phyloP scores from a whole-genome alignment of 2,113 vertebrate species.

The Macaca mulatta region DNA sequence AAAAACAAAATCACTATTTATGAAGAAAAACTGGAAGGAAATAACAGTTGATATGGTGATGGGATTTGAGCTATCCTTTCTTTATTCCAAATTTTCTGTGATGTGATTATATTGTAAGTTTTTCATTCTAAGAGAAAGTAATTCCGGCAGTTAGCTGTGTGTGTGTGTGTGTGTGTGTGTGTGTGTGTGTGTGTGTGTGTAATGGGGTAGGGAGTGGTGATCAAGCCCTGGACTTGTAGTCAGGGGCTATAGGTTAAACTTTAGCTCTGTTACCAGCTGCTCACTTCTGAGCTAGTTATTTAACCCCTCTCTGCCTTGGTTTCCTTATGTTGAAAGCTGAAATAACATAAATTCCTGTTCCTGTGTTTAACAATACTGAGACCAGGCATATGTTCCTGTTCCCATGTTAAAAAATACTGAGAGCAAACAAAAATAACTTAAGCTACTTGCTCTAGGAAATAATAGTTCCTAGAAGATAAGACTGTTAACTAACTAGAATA shows the following conservation, averaged over 20 bases:
- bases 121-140: conserved; percentile 40
- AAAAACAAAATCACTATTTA: background rate
- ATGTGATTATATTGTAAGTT: conserved; percentile 1
- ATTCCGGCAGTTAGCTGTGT: background rate
- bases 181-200: background rate
- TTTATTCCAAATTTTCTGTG: conserved; percentile 10
- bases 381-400: conserved; percentile 16
- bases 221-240: background rate
- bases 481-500: conserved; percentile 6
- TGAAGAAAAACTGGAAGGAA: background rate
- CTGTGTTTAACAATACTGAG: conserved; percentile 20
- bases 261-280: conserved; percentile 15
- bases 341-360: conserved; percentile 18
- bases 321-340: conserved; percentile 29
- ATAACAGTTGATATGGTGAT: background rate
- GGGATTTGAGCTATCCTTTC: background rate
- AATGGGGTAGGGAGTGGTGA: background rate
- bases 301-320: background rate
- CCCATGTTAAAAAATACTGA: conserved; percentile 18
- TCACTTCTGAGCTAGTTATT: background rate
- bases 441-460: conserved; percentile 34
- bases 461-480: conserved; percentile 29
- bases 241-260: background rate
- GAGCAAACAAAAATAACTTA: conserved; percentile 33
- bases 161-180: background rate